Percentiles rank a stretch among this genome's conserved stretches.
phyloP scores from a whole-genome alignment of 2,888 invertebrate species.

The Parascotia fuliginaria region DNA sequence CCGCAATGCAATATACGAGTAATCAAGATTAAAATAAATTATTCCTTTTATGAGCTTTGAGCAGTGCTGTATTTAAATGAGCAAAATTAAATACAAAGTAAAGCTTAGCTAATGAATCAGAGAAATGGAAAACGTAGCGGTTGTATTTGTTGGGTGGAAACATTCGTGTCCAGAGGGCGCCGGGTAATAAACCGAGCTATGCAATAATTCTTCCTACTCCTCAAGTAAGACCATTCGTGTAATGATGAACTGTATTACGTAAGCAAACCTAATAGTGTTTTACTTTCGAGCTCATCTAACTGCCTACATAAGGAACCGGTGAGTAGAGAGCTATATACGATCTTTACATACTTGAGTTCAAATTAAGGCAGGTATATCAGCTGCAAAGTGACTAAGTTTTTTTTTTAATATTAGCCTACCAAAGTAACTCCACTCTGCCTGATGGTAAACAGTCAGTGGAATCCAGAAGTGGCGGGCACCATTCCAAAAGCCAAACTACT shows the following conservation, averaged over 20 bases:
- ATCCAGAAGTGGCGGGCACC: no score
- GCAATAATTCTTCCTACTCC: slow-evolving; percentile 59
- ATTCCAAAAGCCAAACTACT: no score
- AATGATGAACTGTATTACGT: slow-evolving; percentile 53
- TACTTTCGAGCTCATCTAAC: slow-evolving; percentile 31
- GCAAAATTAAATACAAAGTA: slow-evolving; percentile 24
- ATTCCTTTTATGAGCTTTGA: not conserved
- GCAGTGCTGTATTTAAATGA: slow-evolving; percentile 46
- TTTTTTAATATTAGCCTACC: no score
- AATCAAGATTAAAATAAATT: not conserved
- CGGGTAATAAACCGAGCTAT: slow-evolving; percentile 43
- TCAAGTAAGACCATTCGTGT: slow-evolving; percentile 54
- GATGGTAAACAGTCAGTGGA: no score
- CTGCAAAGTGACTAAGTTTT: no score
- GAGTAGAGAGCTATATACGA: slow-evolving; percentile 8
- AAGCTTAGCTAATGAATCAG: slow-evolving; percentile 25
- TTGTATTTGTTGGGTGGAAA: slow-evolving; percentile 29
- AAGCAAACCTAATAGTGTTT: slow-evolving; percentile 29
- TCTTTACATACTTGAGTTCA: slow-evolving; percentile 11
- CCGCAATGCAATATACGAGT: not conserved
- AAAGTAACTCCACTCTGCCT: no score
- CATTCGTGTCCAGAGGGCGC: slow-evolving; percentile 28
- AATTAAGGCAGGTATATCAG: not conserved
- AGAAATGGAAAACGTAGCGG: slow-evolving; percentile 14
- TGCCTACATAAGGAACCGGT: slow-evolving; percentile 20